Evolutionary conservation across 2,797 vertebrate species (phyloP), one percentile per base, ranked within the genome.

Genomic region (Denticeps clupeoides): DNA sequence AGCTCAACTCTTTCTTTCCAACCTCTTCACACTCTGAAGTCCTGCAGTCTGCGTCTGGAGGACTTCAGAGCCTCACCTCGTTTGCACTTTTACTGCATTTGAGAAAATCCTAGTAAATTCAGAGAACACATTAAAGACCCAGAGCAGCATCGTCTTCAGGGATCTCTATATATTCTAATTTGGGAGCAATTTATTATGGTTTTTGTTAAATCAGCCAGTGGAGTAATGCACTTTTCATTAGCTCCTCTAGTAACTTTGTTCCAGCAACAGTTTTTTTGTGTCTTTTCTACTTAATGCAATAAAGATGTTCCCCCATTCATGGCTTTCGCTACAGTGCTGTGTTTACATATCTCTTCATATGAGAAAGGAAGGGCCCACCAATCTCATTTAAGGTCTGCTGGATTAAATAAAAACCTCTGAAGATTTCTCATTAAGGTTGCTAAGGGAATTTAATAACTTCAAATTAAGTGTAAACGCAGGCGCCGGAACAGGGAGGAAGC

Each of bases 351-450:
- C 66, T 62, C 69, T 54, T 62, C 53, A 46, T 64, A 52, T 51
- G 65, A 68, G 59, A 54, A 53, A 61, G 60, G 63, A 65, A 38
- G 26, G 46, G 24, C 46, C 11, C 2, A 45, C 47, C 33, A 24
- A 47, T 70, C 51, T 65, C 55, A 66, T 61, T 59, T 44, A 61
- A 53, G 54, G 45, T 53, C 44, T 47, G 45, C 49, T 26, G 54
- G 55, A 69, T 51, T 58, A 57, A 66, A 72, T 68, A 67, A 71
- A 76, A 56, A 60, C 41, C 67, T 52, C 19, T 19, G 41, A 64
- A 64, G 51, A 44, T 67, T 68, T 74, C 56, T 76, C 59, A 69
- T 80, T 78, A 73, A 53, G 53, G 49, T 55, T 57, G 45, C 48
- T 49, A 65, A 56, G 67, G 60, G 50, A 73, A 75, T 73, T 62